Evolutionary conservation across 2,113 vertebrate genomes (phyloP).

Genomic region (Dissostichus mawsoni): DNA sequence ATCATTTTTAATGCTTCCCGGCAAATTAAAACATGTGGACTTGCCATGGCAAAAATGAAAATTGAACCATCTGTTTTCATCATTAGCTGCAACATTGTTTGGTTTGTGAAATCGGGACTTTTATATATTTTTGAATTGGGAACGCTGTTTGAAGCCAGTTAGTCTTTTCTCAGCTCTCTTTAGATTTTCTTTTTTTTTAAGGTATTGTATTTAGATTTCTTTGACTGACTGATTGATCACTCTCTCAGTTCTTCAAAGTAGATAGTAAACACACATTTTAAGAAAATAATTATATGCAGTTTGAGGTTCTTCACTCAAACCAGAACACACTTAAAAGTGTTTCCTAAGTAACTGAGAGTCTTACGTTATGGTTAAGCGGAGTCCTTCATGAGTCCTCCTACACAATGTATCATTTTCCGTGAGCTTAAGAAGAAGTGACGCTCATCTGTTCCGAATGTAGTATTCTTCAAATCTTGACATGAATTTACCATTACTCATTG

Average conservation of each 20-base stretch:
- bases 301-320: not conserved
- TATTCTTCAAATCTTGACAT: not conserved
- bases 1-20: slow-evolving; percentile 22
- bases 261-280: not conserved
- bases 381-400: slow-evolving; percentile 14
- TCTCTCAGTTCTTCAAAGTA: not conserved
- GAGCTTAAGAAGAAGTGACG: not conserved
- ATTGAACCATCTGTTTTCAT: not conserved
- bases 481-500: slow-evolving; percentile 10
- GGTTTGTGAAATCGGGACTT: not conserved
- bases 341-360: not conserved
- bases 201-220: not conserved
- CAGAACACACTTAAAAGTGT: not conserved
- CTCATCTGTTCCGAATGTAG: too few relatives aligned
- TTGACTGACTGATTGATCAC: not conserved
- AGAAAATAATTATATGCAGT: not conserved
- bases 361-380: not conserved
- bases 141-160: not conserved
- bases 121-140: not conserved
- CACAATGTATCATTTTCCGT: slow-evolving; percentile 4
- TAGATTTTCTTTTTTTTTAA: not conserved
- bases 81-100: not conserved
- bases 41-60: not conserved
- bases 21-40: not conserved
- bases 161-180: not conserved